Evolutionary conservation across 2,888 invertebrate species (phyloP).

Genomic region (Eurytoma californica): DNA sequence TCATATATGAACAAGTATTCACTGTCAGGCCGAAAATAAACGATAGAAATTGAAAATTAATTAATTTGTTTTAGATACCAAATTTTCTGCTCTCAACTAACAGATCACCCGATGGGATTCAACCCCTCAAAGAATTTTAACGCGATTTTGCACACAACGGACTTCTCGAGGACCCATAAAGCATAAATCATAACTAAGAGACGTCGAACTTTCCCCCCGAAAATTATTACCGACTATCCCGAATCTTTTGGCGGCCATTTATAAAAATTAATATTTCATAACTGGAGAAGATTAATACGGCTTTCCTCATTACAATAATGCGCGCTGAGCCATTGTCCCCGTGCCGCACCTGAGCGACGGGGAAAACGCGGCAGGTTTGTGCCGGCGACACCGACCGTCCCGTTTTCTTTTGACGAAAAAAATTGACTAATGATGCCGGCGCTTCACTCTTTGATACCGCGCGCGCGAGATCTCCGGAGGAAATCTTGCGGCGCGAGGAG

Average conservation of each 20-base stretch:
- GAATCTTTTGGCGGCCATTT: background rate
- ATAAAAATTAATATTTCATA: conserved; percentile 3
- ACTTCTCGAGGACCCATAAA: background rate
- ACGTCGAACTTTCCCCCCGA: background rate
- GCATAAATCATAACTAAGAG: background rate
- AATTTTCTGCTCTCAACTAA: too few species aligned
- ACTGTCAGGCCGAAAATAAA: too few species aligned
- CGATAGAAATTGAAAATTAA: too few species aligned
- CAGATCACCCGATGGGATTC: too few species aligned
- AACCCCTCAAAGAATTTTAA: too few species aligned
- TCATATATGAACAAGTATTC: too few species aligned
- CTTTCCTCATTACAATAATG: background rate
- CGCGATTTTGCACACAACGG: too few species aligned
- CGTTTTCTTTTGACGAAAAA: conserved; percentile 10
- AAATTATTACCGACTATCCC: background rate
- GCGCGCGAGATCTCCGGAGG: conserved; percentile 8
- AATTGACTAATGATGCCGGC: conserved; percentile 51
- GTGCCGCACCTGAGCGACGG: background rate
- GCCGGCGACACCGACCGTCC: conserved; percentile 21
- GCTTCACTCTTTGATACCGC: conserved; percentile 41
- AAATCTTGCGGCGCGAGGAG: conserved; percentile 16
- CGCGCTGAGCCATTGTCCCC: background rate
- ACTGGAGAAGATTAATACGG: background rate
- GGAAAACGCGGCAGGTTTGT: background rate
- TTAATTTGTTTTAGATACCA: too few species aligned